These are phyloP conservation scores for Phengaris arion DNA, from an alignment of 2,888 invertebrate species.

Conservation along the genomic window DNA sequence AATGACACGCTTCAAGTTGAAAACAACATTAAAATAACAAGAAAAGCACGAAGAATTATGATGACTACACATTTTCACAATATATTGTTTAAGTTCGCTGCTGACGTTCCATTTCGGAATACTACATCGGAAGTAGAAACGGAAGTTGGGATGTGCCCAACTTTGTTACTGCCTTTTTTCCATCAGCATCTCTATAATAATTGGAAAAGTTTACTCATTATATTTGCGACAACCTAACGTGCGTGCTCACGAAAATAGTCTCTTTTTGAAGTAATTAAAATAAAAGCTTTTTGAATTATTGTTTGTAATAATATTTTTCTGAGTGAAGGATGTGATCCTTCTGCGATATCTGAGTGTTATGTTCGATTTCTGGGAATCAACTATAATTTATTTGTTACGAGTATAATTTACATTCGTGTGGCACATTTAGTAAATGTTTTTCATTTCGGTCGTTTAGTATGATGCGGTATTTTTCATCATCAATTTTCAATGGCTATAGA, in stretches of 20 bases:
- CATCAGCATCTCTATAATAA: slow-evolving; percentile 70
- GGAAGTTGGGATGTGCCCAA: slow-evolving; percentile 45
- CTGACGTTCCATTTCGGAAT: slow-evolving; percentile 21
- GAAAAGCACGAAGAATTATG: slow-evolving; percentile 14
- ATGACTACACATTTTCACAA: slow-evolving; percentile 25
- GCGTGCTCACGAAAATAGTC: slow-evolving; percentile 23
- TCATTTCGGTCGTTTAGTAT: too few species aligned
- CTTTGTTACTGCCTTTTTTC: slow-evolving; percentile 54
- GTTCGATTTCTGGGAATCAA: too few species aligned
- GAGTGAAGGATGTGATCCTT: too few species aligned
- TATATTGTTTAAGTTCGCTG: slow-evolving; percentile 26
- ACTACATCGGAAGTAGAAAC: slow-evolving; percentile 28
- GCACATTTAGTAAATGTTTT: too few species aligned
- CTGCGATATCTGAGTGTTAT: too few species aligned
- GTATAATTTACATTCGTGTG: too few species aligned
- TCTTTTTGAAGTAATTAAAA: slow-evolving; percentile 7
- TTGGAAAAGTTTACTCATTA: slow-evolving; percentile 77
- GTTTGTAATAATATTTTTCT: background rate
- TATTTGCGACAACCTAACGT: slow-evolving; percentile 56
- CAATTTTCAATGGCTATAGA: background rate
- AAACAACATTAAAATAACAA: slow-evolving; percentile 22
- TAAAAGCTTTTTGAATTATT: background rate
- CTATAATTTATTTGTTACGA: too few species aligned
- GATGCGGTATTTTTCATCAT: background rate
- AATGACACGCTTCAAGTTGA: background rate